phyloP scores from a whole-genome alignment of 2,888 invertebrate species.

The Hecatera dysodea region DNA sequence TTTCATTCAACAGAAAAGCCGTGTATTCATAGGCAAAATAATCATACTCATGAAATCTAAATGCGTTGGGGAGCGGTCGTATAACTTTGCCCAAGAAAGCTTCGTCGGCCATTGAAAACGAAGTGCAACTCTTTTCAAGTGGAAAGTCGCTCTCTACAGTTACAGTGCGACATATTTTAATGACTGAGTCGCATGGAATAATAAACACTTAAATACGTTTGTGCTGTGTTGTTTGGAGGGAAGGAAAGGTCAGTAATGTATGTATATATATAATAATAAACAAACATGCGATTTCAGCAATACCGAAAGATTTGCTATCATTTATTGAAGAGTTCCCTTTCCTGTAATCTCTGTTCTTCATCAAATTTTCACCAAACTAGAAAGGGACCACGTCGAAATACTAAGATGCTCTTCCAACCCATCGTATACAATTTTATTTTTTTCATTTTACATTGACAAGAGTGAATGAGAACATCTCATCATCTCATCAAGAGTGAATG shows the following conservation, averaged over 20 bases:
- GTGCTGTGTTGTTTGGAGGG: not conserved
- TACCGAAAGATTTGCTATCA: no score
- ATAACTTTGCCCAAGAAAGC: constrained; percentile 64
- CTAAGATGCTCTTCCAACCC: no score
- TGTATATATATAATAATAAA: no score
- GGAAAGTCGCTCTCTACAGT: constrained; percentile 44
- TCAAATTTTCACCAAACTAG: no score
- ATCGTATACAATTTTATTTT: no score
- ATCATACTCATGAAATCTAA: constrained; percentile 64
- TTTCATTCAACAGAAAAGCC: constrained; percentile 37
- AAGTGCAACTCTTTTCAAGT: constrained; percentile 59
- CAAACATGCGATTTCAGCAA: no score
- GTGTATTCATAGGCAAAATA: constrained; percentile 63
- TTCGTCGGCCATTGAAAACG: constrained; percentile 53
- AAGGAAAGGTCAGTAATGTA: not conserved
- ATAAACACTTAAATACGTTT: constrained; percentile 20
- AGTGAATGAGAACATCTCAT: no score
- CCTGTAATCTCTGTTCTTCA: no score
- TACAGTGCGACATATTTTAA: constrained; percentile 41
- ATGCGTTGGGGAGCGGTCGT: constrained; percentile 54
- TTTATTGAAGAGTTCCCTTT: no score
- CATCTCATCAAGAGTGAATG: no score
- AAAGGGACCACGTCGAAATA: no score
- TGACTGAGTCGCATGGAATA: constrained; percentile 37
- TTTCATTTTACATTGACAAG: no score